A percentile compares a stretch with the other conserved stretches of the same genome.
Evolutionary conservation across 2,113 vertebrate species (phyloP).

Genomic region (Lanius collurio): DNA sequence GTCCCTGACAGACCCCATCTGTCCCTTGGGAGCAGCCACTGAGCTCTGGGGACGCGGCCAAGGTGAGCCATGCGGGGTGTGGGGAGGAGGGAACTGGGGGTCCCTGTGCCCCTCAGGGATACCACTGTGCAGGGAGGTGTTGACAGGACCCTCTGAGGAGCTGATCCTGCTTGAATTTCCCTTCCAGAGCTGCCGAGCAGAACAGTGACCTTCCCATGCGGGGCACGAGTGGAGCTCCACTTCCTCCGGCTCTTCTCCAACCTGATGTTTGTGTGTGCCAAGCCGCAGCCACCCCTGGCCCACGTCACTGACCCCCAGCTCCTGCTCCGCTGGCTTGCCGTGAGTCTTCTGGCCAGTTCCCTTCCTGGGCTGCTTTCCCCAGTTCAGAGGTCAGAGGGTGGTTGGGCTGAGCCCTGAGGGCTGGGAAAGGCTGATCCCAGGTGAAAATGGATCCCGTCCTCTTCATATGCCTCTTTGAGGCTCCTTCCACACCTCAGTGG

Average conservation of each 20-base stretch:
- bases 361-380: background rate
- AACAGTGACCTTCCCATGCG: conserved; percentile 71
- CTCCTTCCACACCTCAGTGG: background rate
- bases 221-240: conserved; percentile 73
- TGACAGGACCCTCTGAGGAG: background rate
- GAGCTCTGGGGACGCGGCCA: conserved; percentile 74
- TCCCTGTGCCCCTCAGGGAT: background rate
- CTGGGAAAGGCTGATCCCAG: background rate
- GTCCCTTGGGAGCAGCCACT: conserved; percentile 50
- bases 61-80: conserved; percentile 27
- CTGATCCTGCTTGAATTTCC: background rate
- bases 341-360: conserved; percentile 56
- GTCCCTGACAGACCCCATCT: conserved; percentile 78
- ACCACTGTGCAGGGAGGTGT: accelerated
- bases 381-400: background rate
- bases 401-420: background rate
- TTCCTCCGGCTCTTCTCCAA: conserved; percentile 85
- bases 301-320: conserved; percentile 65
- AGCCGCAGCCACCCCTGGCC: conserved; percentile 50
- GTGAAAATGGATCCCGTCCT: background rate
- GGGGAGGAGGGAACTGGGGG: background rate
- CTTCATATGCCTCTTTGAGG: background rate
- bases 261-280: conserved; percentile 77
- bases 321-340: conserved; percentile 65
- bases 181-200: conserved; percentile 69